Evolutionary conservation across 1,140 invertebrate species (phyloP), one percentile per base, ranked within the genome.

Genomic region (Pinna nobilis): DNA sequence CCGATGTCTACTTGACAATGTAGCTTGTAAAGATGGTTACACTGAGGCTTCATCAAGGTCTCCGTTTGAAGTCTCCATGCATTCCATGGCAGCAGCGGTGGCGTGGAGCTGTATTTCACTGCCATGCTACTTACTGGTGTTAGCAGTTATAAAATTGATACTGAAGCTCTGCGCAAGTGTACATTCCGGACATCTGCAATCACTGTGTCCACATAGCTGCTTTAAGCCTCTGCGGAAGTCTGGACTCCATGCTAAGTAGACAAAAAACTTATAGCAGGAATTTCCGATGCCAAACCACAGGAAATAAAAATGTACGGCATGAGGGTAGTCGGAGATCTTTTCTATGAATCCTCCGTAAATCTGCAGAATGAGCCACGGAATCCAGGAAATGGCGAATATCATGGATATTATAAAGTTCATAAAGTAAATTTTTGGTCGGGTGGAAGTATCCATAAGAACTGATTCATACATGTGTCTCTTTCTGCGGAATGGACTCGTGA

Each of bases 231-330:
- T 91, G 61, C 97, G 92, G 90, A 98, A 98, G 86, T 96, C 94
- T 20, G 94, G 95, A 89, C 96, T 97, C 86, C 97, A 91, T 39
- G 93, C 92, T 66, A 96, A 91, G 82, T 98, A 94, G 76, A 98
- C 94, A 53, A 98, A 88, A 64, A 96, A 94, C 90, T 98, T 98
- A 94, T 95, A 97, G 84, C 96, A 96, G 53, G 95, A 97, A 90
- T 97, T 97, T 67, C 96, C 91, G 77, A 98, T 93, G 4, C 96
- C 97, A 70, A 98, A 90, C 97, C 97, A 98, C 47, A 98, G 94
- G 64, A 97, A 93, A 44, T 93, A 93, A 87, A 98, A 98, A 87
- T 97, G 95, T 66, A 98, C 90, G n/a, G 67, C 59, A 89, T 95
- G 94, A 68, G 95, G 95, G 77, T 94, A 91, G 89, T 95, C 92